Evolutionary conservation across 1,140 invertebrate genomes (phyloP).

Genomic region (Nautilus pompilius): DNA sequence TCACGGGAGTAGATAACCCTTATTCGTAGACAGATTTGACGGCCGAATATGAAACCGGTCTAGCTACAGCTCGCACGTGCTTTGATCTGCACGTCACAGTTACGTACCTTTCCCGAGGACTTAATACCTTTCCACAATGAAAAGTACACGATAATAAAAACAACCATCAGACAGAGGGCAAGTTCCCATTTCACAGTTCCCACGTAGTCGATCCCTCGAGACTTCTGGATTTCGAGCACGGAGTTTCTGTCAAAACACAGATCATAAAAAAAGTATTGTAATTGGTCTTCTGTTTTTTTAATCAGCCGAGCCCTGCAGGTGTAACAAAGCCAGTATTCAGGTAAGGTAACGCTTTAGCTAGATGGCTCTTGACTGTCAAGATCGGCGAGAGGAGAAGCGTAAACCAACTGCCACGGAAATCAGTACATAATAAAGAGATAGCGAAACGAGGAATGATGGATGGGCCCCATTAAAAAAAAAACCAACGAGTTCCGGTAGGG

Average conservation of each 20-base stretch:
- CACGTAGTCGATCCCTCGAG: slow-evolving; percentile 49
- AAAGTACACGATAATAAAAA: slow-evolving; percentile 55
- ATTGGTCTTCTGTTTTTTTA: neutral
- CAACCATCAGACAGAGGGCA: slow-evolving; percentile 46
- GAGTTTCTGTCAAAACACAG: slow-evolving; percentile 26
- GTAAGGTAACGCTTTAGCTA: neutral
- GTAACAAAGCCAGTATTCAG: neutral
- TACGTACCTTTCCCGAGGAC: slow-evolving; percentile 57
- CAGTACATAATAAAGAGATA: too few relatives aligned
- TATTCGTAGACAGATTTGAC: too few relatives aligned
- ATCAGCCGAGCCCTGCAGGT: neutral
- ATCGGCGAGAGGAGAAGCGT: neutral
- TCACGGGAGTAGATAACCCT: too few relatives aligned
- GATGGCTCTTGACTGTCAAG: neutral
- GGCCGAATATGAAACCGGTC: too few relatives aligned
- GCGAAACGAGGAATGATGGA: too few relatives aligned
- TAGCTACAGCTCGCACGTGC: too few relatives aligned
- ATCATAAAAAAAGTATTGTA: neutral
- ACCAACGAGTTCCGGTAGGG: too few relatives aligned
- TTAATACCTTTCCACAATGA: slow-evolving; percentile 59
- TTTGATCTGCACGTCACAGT: too few relatives aligned
- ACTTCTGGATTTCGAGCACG: slow-evolving; percentile 40
- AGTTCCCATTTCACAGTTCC: slow-evolving; percentile 53
- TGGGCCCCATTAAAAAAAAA: too few relatives aligned
- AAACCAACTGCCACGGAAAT: neutral